Base-by-base conservation (phyloP, 2,888 invertebrate genomes). In the Drosophila trichaetosa region DNA sequence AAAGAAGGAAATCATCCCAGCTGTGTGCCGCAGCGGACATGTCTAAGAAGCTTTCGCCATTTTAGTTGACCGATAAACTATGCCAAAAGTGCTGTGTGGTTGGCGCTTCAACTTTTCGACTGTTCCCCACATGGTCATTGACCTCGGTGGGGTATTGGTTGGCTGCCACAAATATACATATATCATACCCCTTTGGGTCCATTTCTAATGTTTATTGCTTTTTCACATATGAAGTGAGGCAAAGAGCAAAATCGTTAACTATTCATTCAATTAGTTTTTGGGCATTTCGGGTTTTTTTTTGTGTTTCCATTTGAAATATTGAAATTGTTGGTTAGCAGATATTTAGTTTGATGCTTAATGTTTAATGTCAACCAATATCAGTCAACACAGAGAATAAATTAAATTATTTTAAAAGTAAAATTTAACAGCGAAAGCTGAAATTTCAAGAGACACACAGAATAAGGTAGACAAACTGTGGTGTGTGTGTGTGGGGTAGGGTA, bases 21-120 rank as follows among this genome's bases (percentile, higher is more conserved):
- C 74, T 62, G 59, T 67, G 59, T 54, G 57, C 49, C 42, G 31
- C 60, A 53, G 33, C 71, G 78, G 65, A 58, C 61, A 76, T 76
- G 65, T 73, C 80, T 77, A 79, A 80, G 79, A 77, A 80, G 79
- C 73, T 79, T 79, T 79, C 65, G 63, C 77, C 69, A 65, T 72
- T 56, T 42, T 42, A 29, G 34, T 54, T 54, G 71, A 58, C 81
- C 83, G 82, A 88, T 86, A 83, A 85, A 88, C 83, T 86, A 83
- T 85, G 87, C 89, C 85, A 85, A 85, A 88, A 85, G 81, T 46
- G 24, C 24, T 81, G 89, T 85, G 85, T 80, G 79, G 82, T 82
- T 72, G 83, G 72, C 72, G 72, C 76, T 79, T 69, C 70, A 63
- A 54, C 70, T 57, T 56, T 69, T 57, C 46, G 31, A 16, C 57